Percentiles rank a stretch among this genome's conserved stretches.
Evolutionary conservation across 2,888 invertebrate genomes (phyloP).

Genomic region (Morpho deidamia): DNA sequence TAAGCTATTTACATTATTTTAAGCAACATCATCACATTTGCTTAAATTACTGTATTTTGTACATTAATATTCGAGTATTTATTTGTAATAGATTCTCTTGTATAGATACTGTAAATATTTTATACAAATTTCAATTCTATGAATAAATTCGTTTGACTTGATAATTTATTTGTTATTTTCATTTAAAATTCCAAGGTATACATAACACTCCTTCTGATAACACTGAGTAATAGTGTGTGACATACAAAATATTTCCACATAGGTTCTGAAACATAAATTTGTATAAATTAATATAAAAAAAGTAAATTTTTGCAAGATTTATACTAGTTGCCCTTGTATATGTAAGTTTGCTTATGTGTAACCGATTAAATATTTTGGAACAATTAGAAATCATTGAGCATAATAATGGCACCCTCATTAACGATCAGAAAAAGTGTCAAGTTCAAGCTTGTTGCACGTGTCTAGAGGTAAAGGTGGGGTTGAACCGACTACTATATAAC

Average conservation of each 20-base stretch:
- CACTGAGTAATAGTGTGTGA: conserved; percentile 95
- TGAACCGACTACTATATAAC: too few relatives aligned
- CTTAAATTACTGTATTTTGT: not conserved
- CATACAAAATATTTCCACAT: conserved; percentile 84
- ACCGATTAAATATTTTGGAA: too few relatives aligned
- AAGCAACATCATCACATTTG: not conserved
- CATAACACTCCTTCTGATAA: conserved; percentile 93
- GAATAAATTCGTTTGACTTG: conserved; percentile 18
- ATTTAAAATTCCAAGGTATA: conserved; percentile 95
- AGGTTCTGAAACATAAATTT: conserved; percentile 66
- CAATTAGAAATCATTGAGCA: too few relatives aligned
- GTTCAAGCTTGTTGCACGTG: too few relatives aligned
- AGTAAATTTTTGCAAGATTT: too few relatives aligned
- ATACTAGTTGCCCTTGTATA: too few relatives aligned
- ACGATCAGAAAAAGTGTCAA: too few relatives aligned
- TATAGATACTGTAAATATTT: conserved; percentile 8
- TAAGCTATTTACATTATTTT: conserved; percentile 2
- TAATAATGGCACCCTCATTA: too few relatives aligned
- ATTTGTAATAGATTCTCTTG: conserved; percentile 7
- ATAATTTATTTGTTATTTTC: conserved; percentile 28
- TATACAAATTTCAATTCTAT: conserved; percentile 11
- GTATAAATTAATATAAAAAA: too few relatives aligned
- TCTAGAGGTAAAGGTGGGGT: too few relatives aligned
- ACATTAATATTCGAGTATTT: not conserved
- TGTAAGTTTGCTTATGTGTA: too few relatives aligned